A percentile compares a stretch with the other conserved stretches of the same genome.
These are phyloP conservation scores for Oligia latruncula DNA, from an alignment of 2,888 invertebrate genomes.

Conservation along the genomic window DNA sequence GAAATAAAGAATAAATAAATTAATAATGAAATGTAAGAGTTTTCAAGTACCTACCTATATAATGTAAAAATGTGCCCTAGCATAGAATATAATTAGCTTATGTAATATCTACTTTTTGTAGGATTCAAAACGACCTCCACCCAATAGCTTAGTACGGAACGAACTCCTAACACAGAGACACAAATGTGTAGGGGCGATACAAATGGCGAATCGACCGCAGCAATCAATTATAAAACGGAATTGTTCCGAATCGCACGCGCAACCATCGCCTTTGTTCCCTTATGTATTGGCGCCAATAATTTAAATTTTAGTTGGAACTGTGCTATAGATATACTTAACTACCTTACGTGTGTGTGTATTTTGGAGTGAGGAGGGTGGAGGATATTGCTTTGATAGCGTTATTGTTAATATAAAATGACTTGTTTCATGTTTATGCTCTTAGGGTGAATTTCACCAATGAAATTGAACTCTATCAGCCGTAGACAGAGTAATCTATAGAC, in stretches of 20 bases:
- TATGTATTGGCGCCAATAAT: slow-evolving; percentile 78
- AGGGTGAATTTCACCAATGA: too few species aligned
- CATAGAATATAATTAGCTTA: not conserved
- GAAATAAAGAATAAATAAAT: too few species aligned
- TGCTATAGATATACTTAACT: slow-evolving; percentile 18
- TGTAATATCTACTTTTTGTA: not conserved
- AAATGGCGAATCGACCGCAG: slow-evolving; percentile 87
- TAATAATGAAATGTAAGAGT: too few species aligned
- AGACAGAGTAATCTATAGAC: too few species aligned
- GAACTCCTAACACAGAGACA: slow-evolving; percentile 76
- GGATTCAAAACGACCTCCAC: not conserved
- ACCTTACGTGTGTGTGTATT: not conserved
- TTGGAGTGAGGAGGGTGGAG: not conserved
- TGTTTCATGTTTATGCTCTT: not conserved
- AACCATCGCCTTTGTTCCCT: slow-evolving; percentile 74
- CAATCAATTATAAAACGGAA: slow-evolving; percentile 88
- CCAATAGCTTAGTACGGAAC: slow-evolving; percentile 61
- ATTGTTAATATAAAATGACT: slow-evolving; percentile 14
- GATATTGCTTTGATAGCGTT: slow-evolving; percentile 30
- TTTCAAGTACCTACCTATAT: too few species aligned
- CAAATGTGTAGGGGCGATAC: slow-evolving; percentile 87
- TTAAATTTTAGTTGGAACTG: slow-evolving; percentile 70
- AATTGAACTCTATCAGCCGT: too few species aligned
- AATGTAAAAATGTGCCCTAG: not conserved
- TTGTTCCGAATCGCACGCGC: slow-evolving; percentile 76